These are phyloP conservation scores for Stegophylla sp. DNA, from an alignment of 2,888 invertebrate species.

Conservation along the genomic window DNA sequence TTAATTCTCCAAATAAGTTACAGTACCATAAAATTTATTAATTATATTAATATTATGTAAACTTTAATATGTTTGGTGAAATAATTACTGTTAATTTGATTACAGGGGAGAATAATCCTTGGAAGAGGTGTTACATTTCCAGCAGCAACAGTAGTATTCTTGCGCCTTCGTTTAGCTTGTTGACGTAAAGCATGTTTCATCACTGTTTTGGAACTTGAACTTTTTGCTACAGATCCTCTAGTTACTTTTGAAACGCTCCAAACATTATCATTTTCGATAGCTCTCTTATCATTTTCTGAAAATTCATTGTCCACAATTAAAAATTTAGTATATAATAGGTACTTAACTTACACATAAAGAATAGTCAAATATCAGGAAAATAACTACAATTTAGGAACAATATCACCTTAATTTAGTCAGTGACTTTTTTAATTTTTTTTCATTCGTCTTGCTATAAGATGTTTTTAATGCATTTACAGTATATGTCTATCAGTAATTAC, in stretches of 20 bases:
- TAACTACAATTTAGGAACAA: no score
- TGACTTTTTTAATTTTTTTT: no score
- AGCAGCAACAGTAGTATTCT: conserved; percentile 76
- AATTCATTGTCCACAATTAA: no score
- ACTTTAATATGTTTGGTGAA: background rate
- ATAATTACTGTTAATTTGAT: conserved; percentile 54
- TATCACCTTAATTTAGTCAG: no score
- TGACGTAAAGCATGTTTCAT: conserved; percentile 79
- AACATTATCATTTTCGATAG: conserved; percentile 53
- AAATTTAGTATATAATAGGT: no score
- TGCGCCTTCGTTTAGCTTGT: conserved; percentile 79
- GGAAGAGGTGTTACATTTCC: conserved; percentile 71
- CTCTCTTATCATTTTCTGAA: conserved; percentile 52
- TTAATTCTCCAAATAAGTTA: no score
- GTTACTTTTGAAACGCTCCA: conserved; percentile 61
- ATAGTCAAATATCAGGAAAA: background rate
- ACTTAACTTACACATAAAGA: no score
- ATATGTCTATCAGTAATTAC: no score
- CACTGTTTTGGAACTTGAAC: conserved; percentile 71
- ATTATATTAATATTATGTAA: no score
- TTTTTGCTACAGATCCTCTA: conserved; percentile 52
- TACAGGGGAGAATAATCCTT: conserved; percentile 69
- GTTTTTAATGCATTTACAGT: no score
- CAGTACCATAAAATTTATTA: no score
- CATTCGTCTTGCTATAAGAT: no score